Conservation (phyloP, 2,797 vertebrate species). For the Acanthurus leucopareius region DNA sequence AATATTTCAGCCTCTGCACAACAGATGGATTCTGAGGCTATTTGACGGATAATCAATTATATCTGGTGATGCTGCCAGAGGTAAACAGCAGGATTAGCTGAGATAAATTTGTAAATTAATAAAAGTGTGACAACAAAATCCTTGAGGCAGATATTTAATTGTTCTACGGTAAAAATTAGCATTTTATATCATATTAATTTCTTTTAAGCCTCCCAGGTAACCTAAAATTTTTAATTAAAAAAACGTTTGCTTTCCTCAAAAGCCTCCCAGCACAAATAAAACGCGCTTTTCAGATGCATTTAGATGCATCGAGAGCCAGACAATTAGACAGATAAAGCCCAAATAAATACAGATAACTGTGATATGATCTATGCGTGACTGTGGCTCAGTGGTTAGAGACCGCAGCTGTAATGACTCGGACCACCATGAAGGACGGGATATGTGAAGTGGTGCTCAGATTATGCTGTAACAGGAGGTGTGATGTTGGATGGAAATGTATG, state of each 20-base stretch:
- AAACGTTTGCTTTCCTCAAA: not conserved
- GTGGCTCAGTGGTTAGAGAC: not conserved
- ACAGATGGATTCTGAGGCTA: conserved; percentile 6
- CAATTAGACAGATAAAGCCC: conserved; percentile 21
- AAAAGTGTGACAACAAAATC: not conserved
- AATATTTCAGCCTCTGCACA: not conserved
- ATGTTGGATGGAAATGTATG: not conserved
- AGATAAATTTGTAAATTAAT: not conserved
- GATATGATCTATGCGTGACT: conserved; percentile 32
- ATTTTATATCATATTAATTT: not conserved
- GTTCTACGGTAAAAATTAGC: not conserved
- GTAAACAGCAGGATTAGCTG: conserved; percentile 15
- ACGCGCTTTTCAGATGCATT: not conserved
- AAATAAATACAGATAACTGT: conserved; percentile 23
- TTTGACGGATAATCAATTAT: conserved; percentile 9
- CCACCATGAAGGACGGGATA: conserved; percentile 1
- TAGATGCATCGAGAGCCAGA: conserved; percentile 5
- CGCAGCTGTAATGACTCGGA: conserved; percentile 15
- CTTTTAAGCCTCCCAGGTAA: not conserved
- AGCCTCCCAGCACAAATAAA: not conserved
- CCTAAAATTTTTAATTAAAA: not conserved
- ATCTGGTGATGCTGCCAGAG: not conserved
- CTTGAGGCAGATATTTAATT: not conserved
- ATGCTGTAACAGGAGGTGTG: not conserved
- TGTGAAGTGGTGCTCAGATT: not conserved